A percentile compares a stretch with the other conserved stretches of the same genome.
Conservation (phyloP, 2,113 vertebrate species). For the Cettia cetti region DNA sequence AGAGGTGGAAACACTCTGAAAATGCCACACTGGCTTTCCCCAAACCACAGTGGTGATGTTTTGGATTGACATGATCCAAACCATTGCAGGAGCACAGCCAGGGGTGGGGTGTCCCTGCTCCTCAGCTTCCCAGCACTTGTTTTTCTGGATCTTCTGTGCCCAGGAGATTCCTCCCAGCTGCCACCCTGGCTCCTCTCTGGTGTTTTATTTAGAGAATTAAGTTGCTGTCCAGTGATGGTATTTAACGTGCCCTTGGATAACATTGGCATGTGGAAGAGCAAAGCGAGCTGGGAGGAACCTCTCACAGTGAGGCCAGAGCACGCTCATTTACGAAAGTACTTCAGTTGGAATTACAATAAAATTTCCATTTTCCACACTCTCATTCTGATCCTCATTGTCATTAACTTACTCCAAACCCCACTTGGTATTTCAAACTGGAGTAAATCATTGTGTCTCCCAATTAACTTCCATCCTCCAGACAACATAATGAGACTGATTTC, state of each 20-base stretch:
- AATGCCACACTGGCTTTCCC: background rate
- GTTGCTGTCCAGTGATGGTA: accelerated
- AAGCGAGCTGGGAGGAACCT: background rate
- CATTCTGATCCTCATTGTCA: background rate
- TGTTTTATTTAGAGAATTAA: background rate
- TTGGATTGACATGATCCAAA: background rate
- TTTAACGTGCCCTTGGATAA: background rate
- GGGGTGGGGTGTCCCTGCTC: background rate
- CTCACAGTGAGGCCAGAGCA: background rate
- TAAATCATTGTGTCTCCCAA: constrained; percentile 54
- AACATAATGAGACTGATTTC: constrained; percentile 14
- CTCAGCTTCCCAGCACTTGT: background rate
- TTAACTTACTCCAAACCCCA: constrained; percentile 24
- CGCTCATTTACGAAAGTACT: constrained; percentile 40
- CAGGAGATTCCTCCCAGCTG: background rate
- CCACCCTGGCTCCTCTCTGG: background rate
- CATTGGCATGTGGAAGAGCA: background rate
- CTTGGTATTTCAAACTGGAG: constrained; percentile 34
- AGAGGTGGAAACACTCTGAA: background rate
- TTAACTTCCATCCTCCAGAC: constrained; percentile 35
- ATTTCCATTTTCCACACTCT: constrained; percentile 11
- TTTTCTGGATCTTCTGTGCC: background rate
- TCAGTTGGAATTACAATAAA: constrained; percentile 39
- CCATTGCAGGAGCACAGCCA: accelerated
- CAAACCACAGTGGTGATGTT: background rate